Base-by-base conservation (phyloP, 2,888 invertebrate species). In the Gymnosoma rotundatum region DNA sequence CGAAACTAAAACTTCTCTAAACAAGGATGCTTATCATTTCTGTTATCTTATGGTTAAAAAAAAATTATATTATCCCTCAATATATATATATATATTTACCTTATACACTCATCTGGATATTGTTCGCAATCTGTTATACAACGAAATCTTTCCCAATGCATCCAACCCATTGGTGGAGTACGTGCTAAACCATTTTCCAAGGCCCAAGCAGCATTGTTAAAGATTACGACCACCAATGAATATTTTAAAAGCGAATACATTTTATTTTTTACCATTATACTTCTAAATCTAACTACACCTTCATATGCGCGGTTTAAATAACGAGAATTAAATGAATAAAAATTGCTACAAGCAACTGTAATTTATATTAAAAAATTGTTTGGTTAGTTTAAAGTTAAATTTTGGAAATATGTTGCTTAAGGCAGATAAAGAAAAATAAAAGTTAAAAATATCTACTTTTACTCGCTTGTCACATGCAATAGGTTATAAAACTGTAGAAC, bases 131-230 rank as follows among this genome's bases (percentile, higher is more conserved):
- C 94, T 1, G 92, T 93, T 61, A 94, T 93, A 88, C 95, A 95
- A 32, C 94, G 92, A 89, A 94, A 95, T 79, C 95, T 91, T 89
- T 94, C 93, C 95, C 95, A 95, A 70, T 94, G 93, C 93, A 95
- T 93, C 95, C 95, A 95, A 8, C 95, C 95, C 95, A 95, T 95
- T 1, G 95, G 95, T 8, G 95, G 95, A n/a, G 94, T 95, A 79
- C 90, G 88, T 0, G 94, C 94, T 66, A 95, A 88, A 0, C 95
- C 95, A 92, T 95, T 95, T 75, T 94, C 93, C 78, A 94, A 88
- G 16, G 89, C 85, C 74, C 52, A 67, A 2, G 20, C n/a, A 1
- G 72, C 86, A 10, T 58, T 45, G 2, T 56, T 52, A 7, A 67
- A 60, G 12, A 78, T 58, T 42, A 83, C 36, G n/a, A 54, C 50